Evolutionary conservation across 2,113 vertebrate genomes (phyloP), one percentile per base, ranked within the genome.

Genomic region (Riparia riparia): DNA sequence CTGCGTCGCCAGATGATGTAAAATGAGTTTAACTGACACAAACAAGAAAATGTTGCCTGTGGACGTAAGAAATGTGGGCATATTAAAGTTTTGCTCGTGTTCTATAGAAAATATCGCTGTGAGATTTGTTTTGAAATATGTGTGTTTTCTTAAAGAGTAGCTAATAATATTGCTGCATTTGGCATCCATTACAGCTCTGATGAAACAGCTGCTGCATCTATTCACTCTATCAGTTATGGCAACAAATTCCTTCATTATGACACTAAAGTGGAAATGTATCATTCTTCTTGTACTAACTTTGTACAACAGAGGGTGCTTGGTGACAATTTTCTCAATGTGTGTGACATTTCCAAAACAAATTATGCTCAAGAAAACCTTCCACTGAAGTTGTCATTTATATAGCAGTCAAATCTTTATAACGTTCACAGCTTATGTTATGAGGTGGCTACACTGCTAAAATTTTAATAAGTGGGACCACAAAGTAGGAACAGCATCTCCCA

Each of bases 231-330:
- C 97, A 96, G 97, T 96, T 96, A 96, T 89, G 72, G 96, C 95
- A 95, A 85, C 96, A 95, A 86, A 97, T 96, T 94, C 85, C 97
- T 97, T 96, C 97, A 92, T 94, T 94, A 94, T 97, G 97, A 98
- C 97, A 98, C 97, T 95, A 95, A 89, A 97, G 97, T 97, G 97
- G 95, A 97, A 98, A 98, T 96, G 93, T 70, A 97, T 98, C 97
- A 63, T 97, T 97, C 96, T 97, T 97, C 95, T 93, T 90, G 57
- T 82, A 89, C 97, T 96, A 90, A 95, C 97, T 97, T 97, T 78
- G 72, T 96, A 92, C 97, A 97, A 98, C 97, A 98, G 96, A 97
- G 97, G 95, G 95, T 96, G 91, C 82, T 21, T 98, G 96, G 95
- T 98, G 97, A 96, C 97, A 95, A 86, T 97, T 93, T 96, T 94